Percentiles rank a stretch among this genome's conserved stretches.
phyloP scores from a whole-genome alignment of 2,888 invertebrate genomes.

The Papilio gigon region DNA sequence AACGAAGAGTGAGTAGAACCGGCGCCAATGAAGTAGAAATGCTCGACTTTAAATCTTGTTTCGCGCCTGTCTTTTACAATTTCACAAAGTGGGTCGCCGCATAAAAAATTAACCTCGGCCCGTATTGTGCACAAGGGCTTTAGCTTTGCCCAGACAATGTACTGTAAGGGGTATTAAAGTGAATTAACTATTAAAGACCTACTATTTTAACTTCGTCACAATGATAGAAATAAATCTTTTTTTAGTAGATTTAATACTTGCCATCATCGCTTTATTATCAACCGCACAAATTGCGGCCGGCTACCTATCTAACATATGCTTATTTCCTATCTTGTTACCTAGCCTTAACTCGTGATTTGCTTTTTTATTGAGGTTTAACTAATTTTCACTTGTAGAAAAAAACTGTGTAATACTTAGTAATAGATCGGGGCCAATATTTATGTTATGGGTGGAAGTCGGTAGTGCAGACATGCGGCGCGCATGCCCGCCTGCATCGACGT shows the following conservation, averaged over 20 bases:
- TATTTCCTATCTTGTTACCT: too few species aligned
- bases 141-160: neutral
- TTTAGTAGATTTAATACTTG: neutral
- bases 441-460: neutral
- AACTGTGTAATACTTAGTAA: neutral
- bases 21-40: constrained; percentile 16
- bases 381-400: too few species aligned
- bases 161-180: neutral
- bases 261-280: neutral
- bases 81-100: constrained; percentile 14
- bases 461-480: neutral
- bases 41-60: neutral
- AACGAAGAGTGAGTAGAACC: neutral
- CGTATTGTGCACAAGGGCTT: constrained; percentile 1
- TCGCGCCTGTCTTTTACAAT: constrained; percentile 7
- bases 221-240: too few species aligned
- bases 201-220: too few species aligned
- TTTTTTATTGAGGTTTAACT: too few species aligned
- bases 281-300: too few species aligned
- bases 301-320: too few species aligned
- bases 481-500: constrained; percentile 9
- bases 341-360: too few species aligned
- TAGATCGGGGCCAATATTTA: neutral
- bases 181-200: neutral
- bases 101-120: constrained; percentile 7